Base-by-base conservation (phyloP, 2,113 vertebrate genomes). In the Uria aalge region DNA sequence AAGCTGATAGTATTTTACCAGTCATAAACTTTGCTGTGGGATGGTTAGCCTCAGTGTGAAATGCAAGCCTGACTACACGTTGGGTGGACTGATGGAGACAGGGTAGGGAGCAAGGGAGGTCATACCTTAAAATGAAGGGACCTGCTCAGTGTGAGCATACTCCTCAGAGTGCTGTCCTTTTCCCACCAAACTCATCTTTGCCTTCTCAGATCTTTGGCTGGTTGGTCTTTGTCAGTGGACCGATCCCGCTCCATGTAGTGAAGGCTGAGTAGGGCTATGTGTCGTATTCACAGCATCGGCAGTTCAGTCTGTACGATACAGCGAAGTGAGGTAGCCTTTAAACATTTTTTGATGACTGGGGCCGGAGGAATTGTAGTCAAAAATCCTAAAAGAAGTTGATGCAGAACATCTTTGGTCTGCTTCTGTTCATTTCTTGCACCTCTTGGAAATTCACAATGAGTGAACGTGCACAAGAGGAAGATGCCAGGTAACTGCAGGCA, bases 161-260 rank as follows among this genome's bases (percentile, higher is more conserved):
- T 84, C n/a, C 27, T 87, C 41, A 34, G 43, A 73, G 41, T 0
- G 0, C 38, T 62, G 41, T 73, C 45, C 19, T 23, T 93, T 66
- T 66, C 11, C 47, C 43, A 55, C 11, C 26, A 41, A 41, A 32
- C n/a, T 77, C 32, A 9, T 20, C 30, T 53, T 52, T 67, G 41
- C 34, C 57, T 68, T 81, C 48, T 59, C 19, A 29, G 43, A n/a
- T 53, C 50, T 57, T 55, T 47, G 64, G 5, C 41, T 0, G 2
- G 24, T 60, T 7, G 8, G 18, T 60, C 45, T 86, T n/a, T 95
- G 66, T 47, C 34, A 30, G 5, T 21, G 64, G 22, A 16, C 43
- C 3, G 26, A 34, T 32, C 48, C 18, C 2, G 2, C 53, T 60
- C 68, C 2, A 4, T 0, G 0, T 63, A 48, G 16, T 30, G 43